Base-by-base conservation (phyloP, 1,140 invertebrate species). In the Drosophila setifemur region DNA sequence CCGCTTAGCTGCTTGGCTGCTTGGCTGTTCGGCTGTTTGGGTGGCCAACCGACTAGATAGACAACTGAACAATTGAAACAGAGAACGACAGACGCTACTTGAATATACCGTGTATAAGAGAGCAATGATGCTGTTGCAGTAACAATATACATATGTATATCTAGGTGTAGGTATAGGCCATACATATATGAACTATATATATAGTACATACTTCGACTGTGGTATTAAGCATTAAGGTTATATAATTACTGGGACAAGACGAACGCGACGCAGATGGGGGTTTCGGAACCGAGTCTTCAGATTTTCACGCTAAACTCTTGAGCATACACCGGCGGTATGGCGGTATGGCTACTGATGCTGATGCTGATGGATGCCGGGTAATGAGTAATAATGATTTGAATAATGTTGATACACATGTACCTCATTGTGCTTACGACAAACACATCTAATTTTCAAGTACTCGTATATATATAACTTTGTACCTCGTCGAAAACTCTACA, bases 181-280 rank as follows among this genome's bases (percentile, higher is more conserved):
- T 69, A 69, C 64, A 69, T 44, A 70, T 67, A 54, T 29, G 63
- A 33, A 73, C 40, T 50, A 25, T 58, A 50, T 64, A 52, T 37
- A 74, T 67, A 83, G 79, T 73, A 83, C 79, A 78, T 89, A 88
- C 88, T 88, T 75, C 76, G 85, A 89, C 88, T 89, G 88, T 89
- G 88, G 88, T 89, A 89, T 89, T 89, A 88, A 82, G 88, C 71
- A 88, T 89, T 89, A 89, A 89, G 88, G 58, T 73, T 72, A 86
- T 81, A 57, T 55, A 70, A 69, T 53, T 53, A 73, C 45, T 37
- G 48, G 9, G 69, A 71, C 40, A 47, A 35, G 39, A 57, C 37
- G 26, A 40, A 23, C 37, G n/a, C n/a, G n/a, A n/a, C n/a, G n/a
- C n/a, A n/a, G n/a, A n/a, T n/a, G n/a, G n/a, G n/a, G n/a, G n/a